Percentiles rank a stretch among this genome's conserved stretches.
phyloP scores from a whole-genome alignment of 2,113 vertebrate genomes.

The Cynoglossus semilaevis region DNA sequence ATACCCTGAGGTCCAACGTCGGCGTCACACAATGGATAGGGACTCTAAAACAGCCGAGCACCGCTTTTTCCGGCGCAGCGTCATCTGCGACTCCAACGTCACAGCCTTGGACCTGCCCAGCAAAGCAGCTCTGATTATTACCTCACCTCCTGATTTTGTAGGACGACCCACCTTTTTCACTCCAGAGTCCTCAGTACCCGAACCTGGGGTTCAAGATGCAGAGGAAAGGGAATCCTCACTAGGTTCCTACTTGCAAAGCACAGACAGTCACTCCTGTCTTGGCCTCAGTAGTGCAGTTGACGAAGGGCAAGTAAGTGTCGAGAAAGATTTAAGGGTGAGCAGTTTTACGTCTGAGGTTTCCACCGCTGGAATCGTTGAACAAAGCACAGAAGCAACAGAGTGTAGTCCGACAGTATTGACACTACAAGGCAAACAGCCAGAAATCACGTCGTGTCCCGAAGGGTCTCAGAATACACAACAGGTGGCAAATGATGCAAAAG shows the following conservation, averaged over 20 bases:
- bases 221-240: slow-evolving; percentile 8
- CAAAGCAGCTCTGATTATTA: slow-evolving; percentile 76
- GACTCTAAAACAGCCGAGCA: slow-evolving; percentile 91
- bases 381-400: slow-evolving; percentile 34
- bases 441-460: slow-evolving; percentile 17
- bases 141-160: slow-evolving; percentile 77
- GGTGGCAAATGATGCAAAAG: slow-evolving; percentile 37
- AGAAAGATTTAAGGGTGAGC: slow-evolving; percentile 4
- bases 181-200: slow-evolving; percentile 21
- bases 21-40: slow-evolving; percentile 97
- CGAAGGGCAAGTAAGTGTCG: slow-evolving; percentile 21
- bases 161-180: slow-evolving; percentile 34
- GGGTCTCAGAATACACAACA: slow-evolving; percentile 35
- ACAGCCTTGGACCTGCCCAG: slow-evolving; percentile 93
- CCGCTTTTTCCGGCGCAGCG: slow-evolving; percentile 95
- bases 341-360: not conserved
- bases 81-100: slow-evolving; percentile 95
- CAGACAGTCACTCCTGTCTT: slow-evolving; percentile 24
- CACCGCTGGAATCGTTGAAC: slow-evolving; percentile 8
- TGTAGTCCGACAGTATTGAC: slow-evolving; percentile 46
- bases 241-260: slow-evolving; percentile 28
- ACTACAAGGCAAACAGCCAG: slow-evolving; percentile 39
- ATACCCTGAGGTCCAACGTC: slow-evolving; percentile 81
- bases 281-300: slow-evolving; percentile 9
- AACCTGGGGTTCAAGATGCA: slow-evolving; percentile 6